Conservation (phyloP, 2,113 vertebrate genomes). For the Phalacrocorax carbo region DNA sequence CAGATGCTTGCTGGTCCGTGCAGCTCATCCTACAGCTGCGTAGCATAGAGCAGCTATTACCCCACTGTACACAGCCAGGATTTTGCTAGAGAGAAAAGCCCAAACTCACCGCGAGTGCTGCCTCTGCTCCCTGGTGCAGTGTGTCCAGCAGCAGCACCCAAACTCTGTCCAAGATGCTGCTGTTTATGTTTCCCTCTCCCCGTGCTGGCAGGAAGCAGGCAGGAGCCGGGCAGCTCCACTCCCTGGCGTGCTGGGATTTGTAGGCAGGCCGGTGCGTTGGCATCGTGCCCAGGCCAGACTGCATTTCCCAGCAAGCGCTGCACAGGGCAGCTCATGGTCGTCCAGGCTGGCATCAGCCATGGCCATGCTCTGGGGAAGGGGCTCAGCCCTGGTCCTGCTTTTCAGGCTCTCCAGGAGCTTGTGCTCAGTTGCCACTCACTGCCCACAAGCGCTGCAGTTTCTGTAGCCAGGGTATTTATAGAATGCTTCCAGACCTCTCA, state of each 20-base stretch:
- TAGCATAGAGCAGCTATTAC: background rate
- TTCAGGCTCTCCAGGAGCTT: fast-evolving
- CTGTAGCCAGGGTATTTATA: background rate
- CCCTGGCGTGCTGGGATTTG: conserved; percentile 27
- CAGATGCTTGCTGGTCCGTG: background rate
- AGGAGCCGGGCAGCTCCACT: background rate
- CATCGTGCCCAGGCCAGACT: background rate
- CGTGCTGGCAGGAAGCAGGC: background rate
- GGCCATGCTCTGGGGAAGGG: background rate
- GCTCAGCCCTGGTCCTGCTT: too few relatives aligned
- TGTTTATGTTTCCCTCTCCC: background rate
- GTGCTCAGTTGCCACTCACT: fast-evolving
- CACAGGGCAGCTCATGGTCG: background rate
- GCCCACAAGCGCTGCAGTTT: background rate
- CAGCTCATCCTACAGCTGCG: background rate
- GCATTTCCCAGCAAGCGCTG: background rate
- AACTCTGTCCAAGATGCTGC: fast-evolving
- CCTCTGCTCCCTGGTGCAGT: background rate
- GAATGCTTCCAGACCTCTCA: background rate
- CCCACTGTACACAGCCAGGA: too few relatives aligned
- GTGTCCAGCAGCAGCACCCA: background rate
- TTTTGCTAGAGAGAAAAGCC: background rate
- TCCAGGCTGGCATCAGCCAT: fast-evolving
- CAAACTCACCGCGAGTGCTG: background rate
- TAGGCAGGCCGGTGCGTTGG: background rate